Percentiles rank a stretch among this genome's conserved stretches.
phyloP scores from a whole-genome alignment of 2,888 invertebrate genomes.

The Eucera pruinosa region DNA sequence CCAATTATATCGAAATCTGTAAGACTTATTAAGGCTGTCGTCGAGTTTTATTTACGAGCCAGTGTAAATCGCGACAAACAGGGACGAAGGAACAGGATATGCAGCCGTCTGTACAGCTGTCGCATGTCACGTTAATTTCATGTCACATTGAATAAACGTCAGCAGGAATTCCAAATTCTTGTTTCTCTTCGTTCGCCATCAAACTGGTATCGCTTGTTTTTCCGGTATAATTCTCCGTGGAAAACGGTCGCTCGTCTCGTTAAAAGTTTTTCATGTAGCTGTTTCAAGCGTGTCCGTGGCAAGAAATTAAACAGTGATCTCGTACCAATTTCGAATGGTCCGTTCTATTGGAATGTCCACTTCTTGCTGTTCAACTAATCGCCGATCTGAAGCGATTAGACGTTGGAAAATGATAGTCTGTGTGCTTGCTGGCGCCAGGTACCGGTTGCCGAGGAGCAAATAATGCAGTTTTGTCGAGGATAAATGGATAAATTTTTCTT shows the following conservation, averaged over 20 bases:
- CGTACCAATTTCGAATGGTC: conserved; percentile 7
- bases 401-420: not conserved
- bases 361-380: conserved; percentile 25
- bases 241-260: conserved; percentile 16
- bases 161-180: conserved; percentile 1
- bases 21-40: not conserved
- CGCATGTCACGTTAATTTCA: conserved; percentile 34
- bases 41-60: not conserved
- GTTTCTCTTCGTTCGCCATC: conserved; percentile 7
- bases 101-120: conserved; percentile 13
- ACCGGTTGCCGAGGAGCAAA: conserved; percentile 42
- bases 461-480: not conserved
- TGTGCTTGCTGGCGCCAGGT: conserved; percentile 43
- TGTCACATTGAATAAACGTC: conserved; percentile 13
- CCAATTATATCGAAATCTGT: no score
- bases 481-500: not conserved
- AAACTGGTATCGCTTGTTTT: not conserved
- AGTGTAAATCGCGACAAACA: not conserved
- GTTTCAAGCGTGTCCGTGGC: not conserved
- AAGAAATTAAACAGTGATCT: conserved; percentile 27
- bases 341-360: not conserved
- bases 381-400: conserved; percentile 2
- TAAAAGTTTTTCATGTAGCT: not conserved
- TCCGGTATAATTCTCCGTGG: conserved; percentile 3
- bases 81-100: not conserved